phyloP scores from a whole-genome alignment of 2,888 invertebrate genomes.

The Oeneis ivallda region DNA sequence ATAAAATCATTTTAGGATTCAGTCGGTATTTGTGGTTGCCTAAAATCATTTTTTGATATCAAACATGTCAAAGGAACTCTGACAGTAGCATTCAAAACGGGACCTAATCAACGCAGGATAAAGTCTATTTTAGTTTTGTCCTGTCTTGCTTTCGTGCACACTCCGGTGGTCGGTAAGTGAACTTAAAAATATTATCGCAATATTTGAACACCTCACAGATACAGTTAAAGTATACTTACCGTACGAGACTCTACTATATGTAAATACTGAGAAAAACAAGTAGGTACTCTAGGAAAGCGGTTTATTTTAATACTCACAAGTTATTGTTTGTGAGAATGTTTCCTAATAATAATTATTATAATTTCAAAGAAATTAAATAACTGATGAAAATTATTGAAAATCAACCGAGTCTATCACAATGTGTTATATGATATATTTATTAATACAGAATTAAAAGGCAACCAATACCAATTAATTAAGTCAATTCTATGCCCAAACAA shows the following conservation, averaged over 20 bases:
- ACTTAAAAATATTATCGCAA: not conserved
- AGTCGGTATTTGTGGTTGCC: conserved; percentile 43
- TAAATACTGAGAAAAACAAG: not conserved
- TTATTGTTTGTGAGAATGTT: too few species aligned
- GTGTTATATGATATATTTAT: too few species aligned
- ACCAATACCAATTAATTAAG: too few species aligned
- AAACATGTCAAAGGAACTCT: conserved; percentile 77
- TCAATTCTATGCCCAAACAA: not conserved
- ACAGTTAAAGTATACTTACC: not conserved
- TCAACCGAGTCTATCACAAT: too few species aligned
- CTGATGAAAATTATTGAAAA: too few species aligned
- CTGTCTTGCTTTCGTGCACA: conserved; percentile 66
- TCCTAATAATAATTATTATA: too few species aligned
- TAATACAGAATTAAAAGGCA: too few species aligned
- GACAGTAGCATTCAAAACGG: conserved; percentile 75
- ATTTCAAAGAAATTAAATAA: too few species aligned
- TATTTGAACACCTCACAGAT: not conserved
- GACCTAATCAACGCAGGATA: conserved; percentile 61
- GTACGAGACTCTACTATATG: not conserved
- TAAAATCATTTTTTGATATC: conserved; percentile 76
- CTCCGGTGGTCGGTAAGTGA: conserved; percentile 65
- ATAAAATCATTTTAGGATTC: conserved; percentile 36
- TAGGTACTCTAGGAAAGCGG: too few species aligned
- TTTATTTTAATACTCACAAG: too few species aligned
- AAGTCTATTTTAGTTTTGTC: conserved; percentile 67